phyloP scores from a whole-genome alignment of 2,797 vertebrate species.

The Columba guinea region DNA sequence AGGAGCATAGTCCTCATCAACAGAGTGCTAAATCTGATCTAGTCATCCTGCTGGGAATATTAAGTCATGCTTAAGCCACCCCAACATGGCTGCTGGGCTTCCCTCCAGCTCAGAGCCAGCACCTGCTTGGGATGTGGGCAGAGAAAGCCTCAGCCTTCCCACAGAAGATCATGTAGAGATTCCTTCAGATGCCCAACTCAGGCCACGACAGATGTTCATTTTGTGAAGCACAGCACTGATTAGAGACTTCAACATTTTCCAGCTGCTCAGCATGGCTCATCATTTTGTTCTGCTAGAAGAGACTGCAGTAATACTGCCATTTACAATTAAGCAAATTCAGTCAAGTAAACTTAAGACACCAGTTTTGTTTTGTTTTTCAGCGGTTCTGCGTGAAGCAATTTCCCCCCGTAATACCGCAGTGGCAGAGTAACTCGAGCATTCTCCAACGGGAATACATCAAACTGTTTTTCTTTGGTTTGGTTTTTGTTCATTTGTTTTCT shows the following conservation, averaged over 20 bases:
- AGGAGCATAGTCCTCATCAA: not conserved
- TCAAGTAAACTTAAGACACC: not conserved
- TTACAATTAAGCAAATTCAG: not conserved
- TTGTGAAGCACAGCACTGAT: fast-evolving
- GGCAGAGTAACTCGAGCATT: not conserved
- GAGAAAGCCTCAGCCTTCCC: not conserved
- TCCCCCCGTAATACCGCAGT: not conserved
- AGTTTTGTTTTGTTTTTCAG: not conserved
- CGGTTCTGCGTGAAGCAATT: not conserved
- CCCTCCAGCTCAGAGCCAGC: not conserved
- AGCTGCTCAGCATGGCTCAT: not conserved
- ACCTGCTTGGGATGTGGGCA: not conserved
- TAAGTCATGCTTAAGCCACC: not conserved
- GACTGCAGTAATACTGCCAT: not conserved
- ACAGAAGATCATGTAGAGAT: not conserved
- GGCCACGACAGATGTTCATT: not conserved
- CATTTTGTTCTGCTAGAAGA: not conserved
- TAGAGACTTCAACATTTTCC: not conserved
- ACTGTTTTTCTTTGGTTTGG: not conserved
- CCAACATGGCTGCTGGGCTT: not conserved
- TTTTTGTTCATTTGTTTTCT: no score
- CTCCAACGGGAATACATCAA: not conserved
- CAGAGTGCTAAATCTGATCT: not conserved
- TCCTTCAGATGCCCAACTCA: fast-evolving
- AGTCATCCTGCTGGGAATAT: not conserved